Base-by-base conservation (phyloP, 2,797 vertebrate genomes). In the Eospalax fontanierii region DNA sequence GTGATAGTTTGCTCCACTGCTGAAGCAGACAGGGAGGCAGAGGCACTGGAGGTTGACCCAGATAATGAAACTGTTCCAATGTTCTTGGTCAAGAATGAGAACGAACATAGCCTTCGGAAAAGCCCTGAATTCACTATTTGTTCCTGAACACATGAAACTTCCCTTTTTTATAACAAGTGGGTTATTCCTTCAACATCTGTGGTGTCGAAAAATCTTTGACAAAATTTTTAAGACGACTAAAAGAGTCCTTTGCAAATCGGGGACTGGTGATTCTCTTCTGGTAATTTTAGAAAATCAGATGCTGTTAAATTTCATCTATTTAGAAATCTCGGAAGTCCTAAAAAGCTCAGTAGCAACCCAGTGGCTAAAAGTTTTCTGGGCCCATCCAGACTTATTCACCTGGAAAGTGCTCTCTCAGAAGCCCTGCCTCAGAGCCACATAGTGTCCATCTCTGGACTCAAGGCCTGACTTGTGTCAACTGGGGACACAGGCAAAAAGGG, bases 401-500 rank as follows among this genome's bases (percentile, higher is more conserved):
- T 74, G 35, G 26, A 81, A 96, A 73, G n/a, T n/a, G 68, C 38
- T 87, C 61, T 61, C n/a, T 91, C 59, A 43, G 46, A 71, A 92
- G 35, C 0, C 11, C 38, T 33, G 46, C 65, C 85, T 87, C 78
- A 8, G 70, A 66, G 46, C 10, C 30, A 80, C 73, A 35, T 21
- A 4, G 2, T 4, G 15, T 57, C 88, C 85, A 65, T 63, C 68
- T 22, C 5, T 18, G 0, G 57, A 35, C 90, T 9, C 0, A 5
- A 18, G 90, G 78, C 86, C 89, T 22, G 84, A 91, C 81, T 75
- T 0, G 6, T 95, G 96, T 97, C 92, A 96, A 40, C 70, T 65
- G 38, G 83, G 96, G 95, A 97, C 94, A 97, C 82, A 88, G 81
- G 84, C 84, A 73, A 85, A 89, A 86, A 68, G 79, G 43, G 78